phyloP scores from a whole-genome alignment of 2,113 vertebrate genomes.

The Pycnonotus jocosus region DNA sequence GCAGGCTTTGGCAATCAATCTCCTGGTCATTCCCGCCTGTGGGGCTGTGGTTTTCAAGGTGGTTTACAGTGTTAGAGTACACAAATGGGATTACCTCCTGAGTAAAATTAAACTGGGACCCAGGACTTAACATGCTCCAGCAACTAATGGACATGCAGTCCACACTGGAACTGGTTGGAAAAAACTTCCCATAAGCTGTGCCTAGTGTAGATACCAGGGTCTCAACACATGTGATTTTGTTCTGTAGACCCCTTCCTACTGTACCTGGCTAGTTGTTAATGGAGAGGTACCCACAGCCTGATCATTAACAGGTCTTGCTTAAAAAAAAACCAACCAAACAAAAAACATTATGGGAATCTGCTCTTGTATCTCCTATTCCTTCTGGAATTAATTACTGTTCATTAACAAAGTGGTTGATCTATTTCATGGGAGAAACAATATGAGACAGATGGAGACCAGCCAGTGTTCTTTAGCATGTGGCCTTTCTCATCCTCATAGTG shows the following conservation, averaged over 20 bases:
- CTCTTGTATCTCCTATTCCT: background rate
- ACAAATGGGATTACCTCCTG: background rate
- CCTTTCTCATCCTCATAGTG: slow-evolving; percentile 28
- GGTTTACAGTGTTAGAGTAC: background rate
- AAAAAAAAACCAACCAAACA: background rate
- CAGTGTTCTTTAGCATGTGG: background rate
- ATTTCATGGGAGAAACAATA: slow-evolving; percentile 12
- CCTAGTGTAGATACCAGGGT: background rate
- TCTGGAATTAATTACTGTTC: slow-evolving; percentile 24
- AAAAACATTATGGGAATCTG: background rate
- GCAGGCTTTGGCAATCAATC: background rate
- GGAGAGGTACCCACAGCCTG: background rate
- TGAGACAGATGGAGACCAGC: slow-evolving; percentile 21
- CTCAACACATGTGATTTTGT: background rate
- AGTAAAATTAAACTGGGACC: background rate
- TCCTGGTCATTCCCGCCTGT: background rate
- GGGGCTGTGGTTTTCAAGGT: background rate
- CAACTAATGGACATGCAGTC: background rate
- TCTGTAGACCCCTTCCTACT: background rate
- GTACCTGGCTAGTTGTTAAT: background rate
- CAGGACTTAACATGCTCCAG: background rate
- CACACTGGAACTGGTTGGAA: background rate
- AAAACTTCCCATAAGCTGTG: background rate
- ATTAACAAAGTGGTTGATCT: slow-evolving; percentile 20
- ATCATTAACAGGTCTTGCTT: background rate